phyloP scores from a whole-genome alignment of 2,888 invertebrate species.

The Neelides folsomi region DNA sequence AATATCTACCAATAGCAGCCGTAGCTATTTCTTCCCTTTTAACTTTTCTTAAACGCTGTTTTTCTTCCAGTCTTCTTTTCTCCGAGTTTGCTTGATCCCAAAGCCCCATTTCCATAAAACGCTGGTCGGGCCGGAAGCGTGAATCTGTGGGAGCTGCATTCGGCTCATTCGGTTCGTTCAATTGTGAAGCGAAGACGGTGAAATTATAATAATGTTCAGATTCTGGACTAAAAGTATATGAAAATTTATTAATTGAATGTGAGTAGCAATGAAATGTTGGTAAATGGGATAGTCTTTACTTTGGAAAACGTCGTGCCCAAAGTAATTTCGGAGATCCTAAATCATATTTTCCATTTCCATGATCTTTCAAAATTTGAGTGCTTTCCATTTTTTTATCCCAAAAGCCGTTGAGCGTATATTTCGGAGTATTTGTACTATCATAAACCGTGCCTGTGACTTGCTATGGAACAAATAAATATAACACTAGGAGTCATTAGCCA shows the following conservation, averaged over 20 bases:
- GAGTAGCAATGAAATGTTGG: neutral
- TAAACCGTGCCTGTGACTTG: constrained; percentile 56
- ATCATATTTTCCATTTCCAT: constrained; percentile 55
- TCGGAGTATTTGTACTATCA: constrained; percentile 43
- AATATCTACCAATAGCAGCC: constrained; percentile 9
- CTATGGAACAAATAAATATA: neutral
- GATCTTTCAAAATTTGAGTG: constrained; percentile 57
- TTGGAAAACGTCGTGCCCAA: constrained; percentile 71
- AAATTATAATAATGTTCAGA: constrained; percentile 76
- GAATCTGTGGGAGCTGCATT: constrained; percentile 92
- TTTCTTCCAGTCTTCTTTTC: constrained; percentile 80
- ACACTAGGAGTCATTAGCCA: neutral
- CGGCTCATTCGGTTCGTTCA: constrained; percentile 78
- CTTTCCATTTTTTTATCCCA: constrained; percentile 95
- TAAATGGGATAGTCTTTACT: constrained; percentile 41
- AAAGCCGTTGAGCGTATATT: constrained; percentile 61
- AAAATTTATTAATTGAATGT: too few species aligned
- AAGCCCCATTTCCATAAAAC: constrained; percentile 85
- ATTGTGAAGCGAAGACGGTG: constrained; percentile 83
- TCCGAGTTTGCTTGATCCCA: constrained; percentile 84
- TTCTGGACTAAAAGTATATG: constrained; percentile 42
- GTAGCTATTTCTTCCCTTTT: constrained; percentile 51
- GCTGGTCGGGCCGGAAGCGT: constrained; percentile 83
- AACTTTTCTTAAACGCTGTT: constrained; percentile 71
- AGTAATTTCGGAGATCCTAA: constrained; percentile 74